Evolutionary conservation across 2,888 invertebrate species (phyloP).

Genomic region (Steromphala cineraria): DNA sequence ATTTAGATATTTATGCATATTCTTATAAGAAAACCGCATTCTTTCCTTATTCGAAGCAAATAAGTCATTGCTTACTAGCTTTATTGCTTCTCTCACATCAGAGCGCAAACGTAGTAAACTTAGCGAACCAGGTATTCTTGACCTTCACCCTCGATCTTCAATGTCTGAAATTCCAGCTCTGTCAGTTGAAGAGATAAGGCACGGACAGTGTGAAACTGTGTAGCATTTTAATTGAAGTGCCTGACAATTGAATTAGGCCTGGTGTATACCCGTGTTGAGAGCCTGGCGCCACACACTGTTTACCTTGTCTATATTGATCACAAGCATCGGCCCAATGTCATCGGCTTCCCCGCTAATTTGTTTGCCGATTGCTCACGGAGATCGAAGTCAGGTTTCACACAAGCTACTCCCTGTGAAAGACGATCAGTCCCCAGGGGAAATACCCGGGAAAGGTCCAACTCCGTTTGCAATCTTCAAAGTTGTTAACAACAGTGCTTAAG

Average conservation of each 20-base stretch:
- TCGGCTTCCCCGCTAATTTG: neutral
- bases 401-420: neutral
- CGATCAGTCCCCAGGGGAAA: neutral
- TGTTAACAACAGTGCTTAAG: too few relatives aligned
- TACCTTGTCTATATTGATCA: neutral
- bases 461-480: too few relatives aligned
- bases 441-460: too few relatives aligned
- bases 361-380: neutral
- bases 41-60: too few relatives aligned
- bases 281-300: neutral
- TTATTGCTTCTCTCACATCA: too few relatives aligned
- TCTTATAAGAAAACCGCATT: too few relatives aligned
- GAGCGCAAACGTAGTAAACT: too few relatives aligned
- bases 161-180: too few relatives aligned
- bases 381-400: neutral
- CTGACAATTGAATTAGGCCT: neutral
- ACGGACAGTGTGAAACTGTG: neutral
- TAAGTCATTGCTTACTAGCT: too few relatives aligned
- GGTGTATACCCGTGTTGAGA: neutral
- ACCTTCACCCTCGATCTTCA: too few relatives aligned
- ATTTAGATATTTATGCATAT: too few relatives aligned
- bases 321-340: neutral
- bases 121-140: too few relatives aligned
- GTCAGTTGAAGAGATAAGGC: neutral
- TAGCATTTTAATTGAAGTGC: neutral